Evolutionary conservation across 2,797 vertebrate genomes (phyloP), one percentile per base, ranked within the genome.

Genomic region (Lacerta agilis): DNA sequence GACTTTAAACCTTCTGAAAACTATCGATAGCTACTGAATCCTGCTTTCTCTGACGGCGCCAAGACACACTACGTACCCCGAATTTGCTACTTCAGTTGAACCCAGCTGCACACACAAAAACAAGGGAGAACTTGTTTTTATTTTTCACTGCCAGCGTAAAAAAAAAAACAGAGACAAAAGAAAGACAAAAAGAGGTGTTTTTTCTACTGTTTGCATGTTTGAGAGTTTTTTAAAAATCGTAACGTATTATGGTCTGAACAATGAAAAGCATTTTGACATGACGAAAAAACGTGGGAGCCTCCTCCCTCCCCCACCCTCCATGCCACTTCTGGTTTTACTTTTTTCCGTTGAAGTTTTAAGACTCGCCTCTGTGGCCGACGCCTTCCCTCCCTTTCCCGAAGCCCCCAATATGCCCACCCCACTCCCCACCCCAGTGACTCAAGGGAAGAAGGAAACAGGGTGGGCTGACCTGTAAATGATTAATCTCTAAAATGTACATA

Each of bases 151-250:
- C 96, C 96, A 96, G 94, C 95, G 91, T 96, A 71, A 83, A 89
- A 90, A 71, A 83, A 89, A 90, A 61, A 20, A 64, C 10, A 66
- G 66, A 78, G 41, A 79, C 43, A 7, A 27, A 55, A 20, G 25
- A 43, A 71, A 33, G 49, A 25, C 17, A 43, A 78, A 29, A 8
- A 81, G 13, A 61, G 29, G 8, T 71, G 45, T 76, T 95, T 96
- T 96, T 97, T 95, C 96, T 97, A 96, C 95, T 86, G 15, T 95
- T 96, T 97, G 96, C 96, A 97, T 96, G 96, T 94, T 91, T 91
- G 91, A 95, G 94, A 92, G 87, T 94, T 91, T 94, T 93, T 89
- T 86, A 61, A 95, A 79, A 88, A 95, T 87, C 82, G 77, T 95
- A 81, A 90, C 85, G 93, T 96, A 93, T 93, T 77, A 91, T 3